Percentiles rank a stretch among this genome's conserved stretches.
Evolutionary conservation across 2,888 invertebrate species (phyloP).

Genomic region (Cyclophora punctaria): DNA sequence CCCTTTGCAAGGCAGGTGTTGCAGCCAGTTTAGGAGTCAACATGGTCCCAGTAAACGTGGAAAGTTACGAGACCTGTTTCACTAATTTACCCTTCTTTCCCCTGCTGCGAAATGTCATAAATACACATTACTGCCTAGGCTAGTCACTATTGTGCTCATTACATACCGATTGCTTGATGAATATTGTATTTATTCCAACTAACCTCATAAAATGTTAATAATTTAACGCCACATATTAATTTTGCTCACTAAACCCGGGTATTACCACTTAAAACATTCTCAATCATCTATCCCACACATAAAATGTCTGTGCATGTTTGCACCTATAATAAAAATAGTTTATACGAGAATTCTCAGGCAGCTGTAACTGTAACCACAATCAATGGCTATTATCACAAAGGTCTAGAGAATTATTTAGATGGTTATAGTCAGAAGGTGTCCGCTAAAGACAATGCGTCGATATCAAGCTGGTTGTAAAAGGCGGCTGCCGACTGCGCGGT

Average conservation of each 20-base stretch:
- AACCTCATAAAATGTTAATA: too few species aligned
- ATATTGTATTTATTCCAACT: background rate
- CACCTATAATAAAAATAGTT: too few species aligned
- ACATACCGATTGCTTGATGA: conserved; percentile 6
- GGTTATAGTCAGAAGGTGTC: background rate
- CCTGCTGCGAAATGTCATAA: conserved; percentile 19
- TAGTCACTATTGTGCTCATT: conserved; percentile 10
- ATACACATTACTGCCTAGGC: conserved; percentile 17
- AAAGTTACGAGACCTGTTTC: conserved; percentile 47
- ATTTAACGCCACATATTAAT: too few species aligned
- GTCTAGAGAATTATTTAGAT: background rate
- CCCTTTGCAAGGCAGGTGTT: conserved; percentile 47
- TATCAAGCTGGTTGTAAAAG: conserved; percentile 26
- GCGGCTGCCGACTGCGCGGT: conserved; percentile 30
- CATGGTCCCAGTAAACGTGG: conserved; percentile 36
- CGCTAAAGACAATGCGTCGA: conserved; percentile 20
- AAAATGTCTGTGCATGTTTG: too few species aligned
- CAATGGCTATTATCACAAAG: background rate
- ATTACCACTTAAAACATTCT: too few species aligned
- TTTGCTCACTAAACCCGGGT: too few species aligned
- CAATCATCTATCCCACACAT: too few species aligned
- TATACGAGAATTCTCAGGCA: background rate
- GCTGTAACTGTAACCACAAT: background rate
- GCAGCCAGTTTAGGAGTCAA: conserved; percentile 38
- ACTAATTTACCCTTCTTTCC: conserved; percentile 28